Conservation (phyloP, 2,113 vertebrate genomes). For the Delphinapterus leucas region DNA sequence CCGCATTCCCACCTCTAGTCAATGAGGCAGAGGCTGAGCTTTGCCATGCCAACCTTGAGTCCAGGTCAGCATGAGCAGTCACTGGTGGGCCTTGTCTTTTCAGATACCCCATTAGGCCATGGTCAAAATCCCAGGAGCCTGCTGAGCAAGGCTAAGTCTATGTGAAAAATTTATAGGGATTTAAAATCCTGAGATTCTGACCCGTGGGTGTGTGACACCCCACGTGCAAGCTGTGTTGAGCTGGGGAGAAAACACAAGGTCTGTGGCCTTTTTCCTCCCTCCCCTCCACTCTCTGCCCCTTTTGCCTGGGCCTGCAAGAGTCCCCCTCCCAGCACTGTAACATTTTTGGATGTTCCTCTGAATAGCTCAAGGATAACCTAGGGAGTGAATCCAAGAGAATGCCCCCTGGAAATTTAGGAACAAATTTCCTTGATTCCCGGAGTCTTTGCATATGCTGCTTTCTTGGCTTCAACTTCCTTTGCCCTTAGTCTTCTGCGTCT, state of each 20-base stretch:
- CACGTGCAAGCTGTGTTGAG: neutral
- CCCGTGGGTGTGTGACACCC: neutral
- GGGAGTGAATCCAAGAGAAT: neutral
- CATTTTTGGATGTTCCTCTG: neutral
- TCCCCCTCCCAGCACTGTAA: neutral
- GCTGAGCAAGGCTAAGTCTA: neutral
- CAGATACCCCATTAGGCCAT: neutral
- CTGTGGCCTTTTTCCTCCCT: neutral
- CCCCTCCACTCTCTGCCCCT: neutral
- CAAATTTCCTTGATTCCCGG: neutral
- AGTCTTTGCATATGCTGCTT: neutral
- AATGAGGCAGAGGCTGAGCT: neutral
- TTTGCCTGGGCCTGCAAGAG: neutral
- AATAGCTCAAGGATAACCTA: neutral
- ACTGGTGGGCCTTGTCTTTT: neutral
- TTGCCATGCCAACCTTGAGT: neutral
- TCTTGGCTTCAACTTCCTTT: neutral
- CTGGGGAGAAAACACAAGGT: neutral
- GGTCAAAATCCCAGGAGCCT: neutral
- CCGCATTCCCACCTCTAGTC: neutral
- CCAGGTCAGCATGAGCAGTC: neutral
- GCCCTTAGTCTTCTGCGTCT: neutral
- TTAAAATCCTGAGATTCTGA: neutral
- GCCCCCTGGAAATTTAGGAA: neutral
- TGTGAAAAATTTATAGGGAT: neutral